Conservation (phyloP, 1,140 invertebrate genomes). For the Lepidotrigona ventralis region DNA sequence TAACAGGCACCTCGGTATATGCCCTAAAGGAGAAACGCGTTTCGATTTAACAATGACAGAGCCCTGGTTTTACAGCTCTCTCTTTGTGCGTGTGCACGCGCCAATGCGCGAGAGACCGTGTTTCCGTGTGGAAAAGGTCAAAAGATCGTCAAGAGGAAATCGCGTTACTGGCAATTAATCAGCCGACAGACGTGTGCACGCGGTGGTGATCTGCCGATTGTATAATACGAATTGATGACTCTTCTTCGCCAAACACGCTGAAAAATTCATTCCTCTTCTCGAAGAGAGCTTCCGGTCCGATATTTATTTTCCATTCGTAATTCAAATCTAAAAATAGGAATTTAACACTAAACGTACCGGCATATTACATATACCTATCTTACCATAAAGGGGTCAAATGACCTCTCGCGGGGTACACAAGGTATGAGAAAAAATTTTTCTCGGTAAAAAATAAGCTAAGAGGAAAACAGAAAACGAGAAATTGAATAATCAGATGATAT, state of each 20-base stretch:
- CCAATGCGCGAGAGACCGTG: not conserved
- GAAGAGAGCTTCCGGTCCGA: not conserved
- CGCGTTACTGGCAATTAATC: slow-evolving; percentile 34
- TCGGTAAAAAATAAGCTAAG: too few species aligned
- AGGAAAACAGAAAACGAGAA: too few species aligned
- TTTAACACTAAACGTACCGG: too few species aligned
- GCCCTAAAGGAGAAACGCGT: slow-evolving; percentile 19
- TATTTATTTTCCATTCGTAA: not conserved
- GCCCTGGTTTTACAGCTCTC: not conserved
- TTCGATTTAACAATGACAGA: slow-evolving; percentile 14
- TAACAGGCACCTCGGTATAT: slow-evolving; percentile 4
- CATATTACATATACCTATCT: too few species aligned
- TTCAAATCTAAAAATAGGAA: not conserved
- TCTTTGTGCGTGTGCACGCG: slow-evolving; percentile 1
- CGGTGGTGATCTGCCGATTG: not conserved
- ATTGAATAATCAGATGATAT: too few species aligned
- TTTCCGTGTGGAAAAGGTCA: slow-evolving; percentile 30
- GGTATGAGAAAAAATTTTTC: too few species aligned
- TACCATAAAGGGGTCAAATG: too few species aligned
- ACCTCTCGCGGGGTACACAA: too few species aligned
- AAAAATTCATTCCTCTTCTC: not conserved
- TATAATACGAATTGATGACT: slow-evolving; percentile 24
- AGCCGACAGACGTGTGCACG: not conserved
- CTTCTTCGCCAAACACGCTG: not conserved
- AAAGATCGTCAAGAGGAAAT: slow-evolving; percentile 35